phyloP scores from a whole-genome alignment of 2,113 vertebrate genomes.

The Tricholaema leucomelas region DNA sequence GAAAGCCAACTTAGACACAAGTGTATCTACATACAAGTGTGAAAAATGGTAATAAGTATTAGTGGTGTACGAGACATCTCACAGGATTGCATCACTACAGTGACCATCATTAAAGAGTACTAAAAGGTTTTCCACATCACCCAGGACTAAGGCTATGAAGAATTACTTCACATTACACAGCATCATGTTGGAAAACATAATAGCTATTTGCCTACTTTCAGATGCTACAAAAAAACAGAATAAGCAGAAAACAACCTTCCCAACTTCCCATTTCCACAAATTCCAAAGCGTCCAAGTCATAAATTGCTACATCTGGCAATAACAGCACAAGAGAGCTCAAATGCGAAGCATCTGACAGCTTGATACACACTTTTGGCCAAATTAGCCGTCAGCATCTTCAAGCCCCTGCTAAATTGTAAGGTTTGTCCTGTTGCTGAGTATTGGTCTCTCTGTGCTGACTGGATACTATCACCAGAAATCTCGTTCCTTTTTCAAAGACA shows the following conservation, averaged over 20 bases:
- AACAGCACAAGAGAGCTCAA: background rate
- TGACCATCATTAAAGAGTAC: background rate
- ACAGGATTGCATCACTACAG: background rate
- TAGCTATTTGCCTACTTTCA: background rate
- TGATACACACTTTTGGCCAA: rapidly evolving
- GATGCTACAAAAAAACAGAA: background rate
- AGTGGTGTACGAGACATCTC: background rate
- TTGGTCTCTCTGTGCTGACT: background rate
- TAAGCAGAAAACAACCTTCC: background rate
- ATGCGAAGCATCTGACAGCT: background rate
- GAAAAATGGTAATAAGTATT: no score
- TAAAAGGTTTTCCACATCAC: background rate
- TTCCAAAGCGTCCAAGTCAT: no score
- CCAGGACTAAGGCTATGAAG: background rate
- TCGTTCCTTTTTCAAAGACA: background rate
- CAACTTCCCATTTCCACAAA: background rate
- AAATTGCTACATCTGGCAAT: background rate
- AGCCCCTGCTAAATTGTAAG: background rate
- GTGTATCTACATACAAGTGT: no score
- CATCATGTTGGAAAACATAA: background rate
- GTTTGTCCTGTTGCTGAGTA: background rate
- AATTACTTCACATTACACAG: background rate
- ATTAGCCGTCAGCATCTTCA: background rate
- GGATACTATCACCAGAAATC: background rate
- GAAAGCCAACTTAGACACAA: background rate